Base-by-base conservation (phyloP, 2,888 invertebrate genomes). In the Oscheius sp. region DNA sequence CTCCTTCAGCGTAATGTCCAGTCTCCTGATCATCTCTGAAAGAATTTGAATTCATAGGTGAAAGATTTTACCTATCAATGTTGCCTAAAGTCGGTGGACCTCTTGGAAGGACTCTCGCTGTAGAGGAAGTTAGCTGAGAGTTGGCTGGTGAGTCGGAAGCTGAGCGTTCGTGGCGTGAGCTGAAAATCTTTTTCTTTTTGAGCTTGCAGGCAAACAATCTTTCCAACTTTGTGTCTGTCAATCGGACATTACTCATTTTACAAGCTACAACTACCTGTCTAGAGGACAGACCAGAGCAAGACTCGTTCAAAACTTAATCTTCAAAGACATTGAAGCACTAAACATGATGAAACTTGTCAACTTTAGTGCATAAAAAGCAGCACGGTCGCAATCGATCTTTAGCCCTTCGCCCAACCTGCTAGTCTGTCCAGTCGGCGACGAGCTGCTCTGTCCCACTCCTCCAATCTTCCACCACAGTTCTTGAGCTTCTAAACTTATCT, bases 391-490 rank as follows among this genome's bases (percentile, higher is more conserved):
- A 21, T 21, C 21, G 21, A 21, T 21, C 21, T 21, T 21, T 21
- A 21, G 21, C 21, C 21, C 21, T 21, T 42, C 42, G n/a, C 33
- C 10, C 10, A 35, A 60, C 60, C 60, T 60, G 13, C 48, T 37
- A 21, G 63, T 50, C 29, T 63, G 63, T 63, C 63, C 63, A 2
- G 48, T 48, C 1, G 62, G 62, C 47, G 47, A 62, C 13, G 60
- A 60, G 0, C 60, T 33, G 35, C 60, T 35, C n/a, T 47, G 63
- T 2, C 3, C 42, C 7, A 5, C 50, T 32, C 48, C 55, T 32
- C 76, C 33, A 0, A 78, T 74, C 35, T 76, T 70, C 81, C 81
- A 81, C 81, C 81, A 81, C 50, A 80, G 58, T 42, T 75, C 9
- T 33, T 68, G 68, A 37, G 68, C 74, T 35, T 68, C 78, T 76